phyloP scores from a whole-genome alignment of 2,888 invertebrate species.

The Brachyopa scutellaris region DNA sequence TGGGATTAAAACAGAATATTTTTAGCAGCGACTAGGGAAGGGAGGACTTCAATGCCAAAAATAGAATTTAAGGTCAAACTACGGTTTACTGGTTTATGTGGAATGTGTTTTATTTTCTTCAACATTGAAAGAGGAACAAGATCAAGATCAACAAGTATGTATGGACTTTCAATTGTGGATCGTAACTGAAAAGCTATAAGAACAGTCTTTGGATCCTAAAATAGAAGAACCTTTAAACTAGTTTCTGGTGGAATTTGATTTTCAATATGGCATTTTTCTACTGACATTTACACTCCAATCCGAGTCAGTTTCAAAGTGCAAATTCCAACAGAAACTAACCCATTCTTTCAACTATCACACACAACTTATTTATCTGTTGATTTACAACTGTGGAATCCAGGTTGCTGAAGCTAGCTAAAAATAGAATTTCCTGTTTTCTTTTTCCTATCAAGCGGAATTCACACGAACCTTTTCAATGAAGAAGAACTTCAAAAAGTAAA shows the following conservation, averaged over 20 bases:
- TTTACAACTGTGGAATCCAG: slow-evolving; percentile 65
- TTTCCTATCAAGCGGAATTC: slow-evolving; percentile 55
- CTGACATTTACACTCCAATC: too few relatives aligned
- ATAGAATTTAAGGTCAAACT: slow-evolving; percentile 47
- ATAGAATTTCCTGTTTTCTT: slow-evolving; percentile 67
- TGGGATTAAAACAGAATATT: slow-evolving; percentile 21
- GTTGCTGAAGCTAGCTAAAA: slow-evolving; percentile 56
- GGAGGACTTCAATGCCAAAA: slow-evolving; percentile 30
- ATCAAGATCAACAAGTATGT: too few relatives aligned
- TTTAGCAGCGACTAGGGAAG: slow-evolving; percentile 25
- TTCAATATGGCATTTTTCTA: too few relatives aligned
- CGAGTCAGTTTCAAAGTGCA: too few relatives aligned
- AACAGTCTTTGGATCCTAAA: too few relatives aligned
- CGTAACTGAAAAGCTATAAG: too few relatives aligned
- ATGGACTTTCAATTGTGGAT: too few relatives aligned
- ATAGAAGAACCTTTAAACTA: too few relatives aligned
- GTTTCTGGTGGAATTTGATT: too few relatives aligned
- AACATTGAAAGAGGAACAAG: too few relatives aligned
- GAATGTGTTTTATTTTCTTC: too few relatives aligned
- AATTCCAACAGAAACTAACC: slow-evolving; percentile 26
- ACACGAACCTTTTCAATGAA: slow-evolving; percentile 58
- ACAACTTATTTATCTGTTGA: slow-evolving; percentile 28
- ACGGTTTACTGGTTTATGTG: slow-evolving; percentile 17
- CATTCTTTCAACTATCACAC: slow-evolving; percentile 26
- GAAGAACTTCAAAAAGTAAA: slow-evolving; percentile 42